Evolutionary conservation across 2,113 vertebrate species (phyloP), one percentile per base, ranked within the genome.

Genomic region (Rhodinocichla rosea): DNA sequence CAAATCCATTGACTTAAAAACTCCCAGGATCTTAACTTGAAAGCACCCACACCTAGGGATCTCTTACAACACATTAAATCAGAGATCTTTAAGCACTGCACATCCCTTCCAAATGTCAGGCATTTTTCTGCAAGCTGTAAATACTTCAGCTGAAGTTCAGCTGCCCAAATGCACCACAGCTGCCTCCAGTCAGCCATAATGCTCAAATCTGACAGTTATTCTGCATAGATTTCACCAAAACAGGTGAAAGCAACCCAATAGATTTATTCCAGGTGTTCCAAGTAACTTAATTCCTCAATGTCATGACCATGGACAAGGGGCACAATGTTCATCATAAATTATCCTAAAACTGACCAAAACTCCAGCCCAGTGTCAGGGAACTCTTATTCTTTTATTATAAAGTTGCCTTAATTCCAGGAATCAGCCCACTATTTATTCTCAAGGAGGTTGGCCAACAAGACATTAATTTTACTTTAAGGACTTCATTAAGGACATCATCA

Each of bases 111-210:
- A 96, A 96, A 94, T 94, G 73, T 44, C 89, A 90, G 30, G 30
- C 50, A 33, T 59, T 84, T 83, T 84, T 89, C 93, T 81, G 39
- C 69, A 74, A 77, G 87, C 83, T 95, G 80, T 89, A 92, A 91
- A 67, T 67, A 64, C 56, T 91, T 87, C 87, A 89, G 60, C 39
- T 95, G 87, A 95, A 89, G 50, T 84, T 78, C 89, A 91, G 21
- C 73, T 83, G 87, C 47, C 83, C 91, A 78, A 67, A 78, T 57
- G 50, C 76, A 57, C 68, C 87, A 77, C 73, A 59, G 30, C 50
- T 91, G 55, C 52, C 39, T 83, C 68, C 42, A 89, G 50, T 9
- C 52, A 92, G 42, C 52, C 60, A 40, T 7, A 67, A 77, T 8
- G 2, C 44, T 82, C 82, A 84, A 59, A 63, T 33, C 87, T 70